These are phyloP conservation scores for Myzus persicae DNA, from an alignment of 1,140 invertebrate species.

Conservation along the genomic window DNA sequence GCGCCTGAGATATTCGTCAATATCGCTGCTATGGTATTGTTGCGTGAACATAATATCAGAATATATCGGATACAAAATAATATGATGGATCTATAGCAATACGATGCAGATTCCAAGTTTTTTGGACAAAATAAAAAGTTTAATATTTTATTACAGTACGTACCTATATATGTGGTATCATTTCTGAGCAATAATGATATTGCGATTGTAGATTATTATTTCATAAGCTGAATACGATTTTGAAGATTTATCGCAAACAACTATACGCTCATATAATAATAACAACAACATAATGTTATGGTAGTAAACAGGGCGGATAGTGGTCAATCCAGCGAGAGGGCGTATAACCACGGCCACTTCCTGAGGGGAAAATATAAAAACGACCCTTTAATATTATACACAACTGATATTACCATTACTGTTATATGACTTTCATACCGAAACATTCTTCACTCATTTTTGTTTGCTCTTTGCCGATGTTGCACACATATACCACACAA, in stretches of 20 bases:
- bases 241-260: neutral
- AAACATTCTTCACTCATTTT: neutral
- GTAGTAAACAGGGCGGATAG: neutral
- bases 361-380: neutral
- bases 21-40: neutral
- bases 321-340: neutral
- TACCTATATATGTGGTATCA: neutral
- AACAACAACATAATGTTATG: neutral
- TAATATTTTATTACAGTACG: neutral
- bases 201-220: neutral
- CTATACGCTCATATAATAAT: neutral
- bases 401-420: neutral
- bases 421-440: neutral
- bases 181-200: neutral
- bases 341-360: conserved; percentile 16
- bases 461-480: neutral
- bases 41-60: neutral
- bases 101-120: neutral
- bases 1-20: neutral
- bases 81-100: neutral
- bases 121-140: neutral
- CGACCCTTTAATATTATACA: conserved; percentile 11
- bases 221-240: neutral
- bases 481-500: neutral
- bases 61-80: neutral